Evolutionary conservation across 2,888 invertebrate genomes (phyloP), one percentile per base, ranked within the genome.

Genomic region (Eilema griseolum): DNA sequence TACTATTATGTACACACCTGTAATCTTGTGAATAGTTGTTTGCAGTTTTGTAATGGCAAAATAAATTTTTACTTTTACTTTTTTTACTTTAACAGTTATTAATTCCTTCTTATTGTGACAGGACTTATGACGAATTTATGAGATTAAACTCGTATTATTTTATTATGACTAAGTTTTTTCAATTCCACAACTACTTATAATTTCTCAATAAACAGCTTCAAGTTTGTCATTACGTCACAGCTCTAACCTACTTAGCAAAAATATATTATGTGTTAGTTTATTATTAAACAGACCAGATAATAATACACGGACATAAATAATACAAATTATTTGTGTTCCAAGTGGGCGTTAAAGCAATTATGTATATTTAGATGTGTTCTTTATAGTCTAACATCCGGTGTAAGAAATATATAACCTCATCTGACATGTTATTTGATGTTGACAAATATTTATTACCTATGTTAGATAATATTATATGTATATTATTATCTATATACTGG

Each of bases 311-410:
- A 59, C 59, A 59, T 59, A 59, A 59, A 26, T 59, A 59, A 16
- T 59, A 28, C 59, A 16, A 59, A 24, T 59, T 28, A 59, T 59
- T 59, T 59, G 26, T 24, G 59, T 59, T 59, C 24, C 5, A 26
- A 16, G 59, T 59, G 59, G 59, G 59, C 16, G 59, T 59, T 8
- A 16, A 26, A 59, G 59, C 26, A 59, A 59, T 59, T 59, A 26
- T 24, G 59, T 59, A 59, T 16, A 59, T 59, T 26, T 59, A 59
- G 24, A 59, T 28, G 7, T 59, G 12, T 28, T 26, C 59, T 59
- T 52, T 52, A n/a, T 52, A 52, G 52, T n/a, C n/a, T n/a, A n/a
- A 52, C 52, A 52, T 52, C 52, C 52, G 52, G 8, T n/a, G 8
- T 0, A 52, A 7, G n/a, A 52, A 52, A 52, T n/a, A 52, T 41